phyloP scores from a whole-genome alignment of 2,113 vertebrate species.

The Tachycineta bicolor region DNA sequence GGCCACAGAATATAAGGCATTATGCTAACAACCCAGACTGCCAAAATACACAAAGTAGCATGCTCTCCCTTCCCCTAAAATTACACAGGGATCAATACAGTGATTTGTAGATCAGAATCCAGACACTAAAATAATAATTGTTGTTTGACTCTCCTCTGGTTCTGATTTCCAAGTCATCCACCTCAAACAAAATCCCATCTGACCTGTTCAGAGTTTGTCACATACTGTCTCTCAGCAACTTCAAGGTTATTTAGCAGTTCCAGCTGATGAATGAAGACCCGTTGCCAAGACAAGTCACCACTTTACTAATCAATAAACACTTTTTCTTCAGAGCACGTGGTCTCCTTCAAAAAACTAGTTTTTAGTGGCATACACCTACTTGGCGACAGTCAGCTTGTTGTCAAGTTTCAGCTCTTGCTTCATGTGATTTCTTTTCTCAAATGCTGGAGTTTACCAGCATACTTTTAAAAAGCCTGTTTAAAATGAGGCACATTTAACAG shows the following conservation, averaged over 20 bases:
- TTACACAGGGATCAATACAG: background rate
- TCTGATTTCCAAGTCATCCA: constrained; percentile 28
- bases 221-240: background rate
- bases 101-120: constrained; percentile 39
- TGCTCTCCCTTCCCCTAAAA: background rate
- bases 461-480: background rate
- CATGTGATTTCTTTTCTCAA: background rate
- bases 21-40: background rate
- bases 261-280: constrained; percentile 16
- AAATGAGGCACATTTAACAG: background rate
- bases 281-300: constrained; percentile 8
- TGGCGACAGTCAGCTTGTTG: background rate
- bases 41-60: background rate
- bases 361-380: background rate
- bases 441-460: background rate
- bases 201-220: background rate
- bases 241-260: constrained; percentile 1
- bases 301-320: constrained; percentile 20
- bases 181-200: constrained; percentile 12
- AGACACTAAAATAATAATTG: background rate
- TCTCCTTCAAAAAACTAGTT: background rate
- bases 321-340: background rate
- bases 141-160: background rate
- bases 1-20: background rate
- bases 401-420: background rate